A percentile compares a stretch with the other conserved stretches of the same genome.
Evolutionary conservation across 2,797 vertebrate genomes (phyloP).

Genomic region (Phrynocephalus forsythii): DNA sequence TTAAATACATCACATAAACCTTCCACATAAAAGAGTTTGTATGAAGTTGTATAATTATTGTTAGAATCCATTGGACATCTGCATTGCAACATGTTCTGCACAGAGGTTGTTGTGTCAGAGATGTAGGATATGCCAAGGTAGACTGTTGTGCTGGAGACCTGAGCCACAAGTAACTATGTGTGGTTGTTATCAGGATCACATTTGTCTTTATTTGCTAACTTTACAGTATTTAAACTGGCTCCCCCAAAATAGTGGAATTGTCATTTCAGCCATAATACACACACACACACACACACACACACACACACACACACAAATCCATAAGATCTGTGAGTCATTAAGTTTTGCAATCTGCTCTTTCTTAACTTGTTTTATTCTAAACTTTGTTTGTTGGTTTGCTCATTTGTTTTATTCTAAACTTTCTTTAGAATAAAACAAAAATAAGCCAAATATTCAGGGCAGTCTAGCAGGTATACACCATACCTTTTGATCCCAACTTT

Average conservation of each 20-base stretch:
- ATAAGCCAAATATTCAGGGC: neutral
- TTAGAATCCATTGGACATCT: neutral
- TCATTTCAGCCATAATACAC: neutral
- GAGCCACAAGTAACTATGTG: neutral
- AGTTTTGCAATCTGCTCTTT: too few species aligned
- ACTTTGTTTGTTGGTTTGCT: too few species aligned
- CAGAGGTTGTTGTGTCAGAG: neutral
- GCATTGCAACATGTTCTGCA: too few species aligned
- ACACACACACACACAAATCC: neutral
- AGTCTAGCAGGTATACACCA: neutral
- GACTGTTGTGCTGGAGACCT: neutral
- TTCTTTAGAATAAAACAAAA: too few species aligned
- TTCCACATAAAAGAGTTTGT: neutral
- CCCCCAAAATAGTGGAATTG: neutral
- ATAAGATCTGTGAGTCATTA: neutral
- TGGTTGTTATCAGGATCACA: neutral
- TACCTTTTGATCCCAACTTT: neutral
- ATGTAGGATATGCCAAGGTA: neutral
- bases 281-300: neutral
- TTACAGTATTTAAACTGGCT: neutral
- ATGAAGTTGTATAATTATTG: neutral
- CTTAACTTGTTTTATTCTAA: too few species aligned
- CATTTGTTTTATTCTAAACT: too few species aligned
- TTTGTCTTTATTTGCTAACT: conserved; percentile 3
- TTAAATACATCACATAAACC: neutral